phyloP scores from a whole-genome alignment of 2,113 vertebrate genomes.

The Bucco capensis region DNA sequence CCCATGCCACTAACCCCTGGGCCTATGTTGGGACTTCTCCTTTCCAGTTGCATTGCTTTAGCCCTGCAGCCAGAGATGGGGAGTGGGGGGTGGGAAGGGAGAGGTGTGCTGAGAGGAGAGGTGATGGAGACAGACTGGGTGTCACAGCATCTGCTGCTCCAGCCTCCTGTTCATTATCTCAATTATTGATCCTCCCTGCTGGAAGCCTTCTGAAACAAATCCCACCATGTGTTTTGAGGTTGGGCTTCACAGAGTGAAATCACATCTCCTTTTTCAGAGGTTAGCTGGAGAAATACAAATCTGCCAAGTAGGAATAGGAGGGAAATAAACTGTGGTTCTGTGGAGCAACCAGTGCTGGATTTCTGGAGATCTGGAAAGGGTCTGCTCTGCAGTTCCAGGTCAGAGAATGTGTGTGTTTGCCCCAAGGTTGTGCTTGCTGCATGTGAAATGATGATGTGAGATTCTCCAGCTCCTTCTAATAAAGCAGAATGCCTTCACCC shows the following conservation, averaged over 20 bases:
- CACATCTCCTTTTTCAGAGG: slow-evolving; percentile 1
- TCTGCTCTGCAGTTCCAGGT: slow-evolving; percentile 34
- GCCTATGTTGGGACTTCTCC: background rate
- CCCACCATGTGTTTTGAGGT: slow-evolving; percentile 59
- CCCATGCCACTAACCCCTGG: no score
- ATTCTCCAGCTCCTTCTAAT: background rate
- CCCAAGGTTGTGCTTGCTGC: background rate
- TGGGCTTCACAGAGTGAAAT: slow-evolving; percentile 29
- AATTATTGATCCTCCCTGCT: slow-evolving; percentile 50
- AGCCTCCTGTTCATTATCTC: slow-evolving; percentile 21
- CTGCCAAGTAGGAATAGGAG: slow-evolving; percentile 32
- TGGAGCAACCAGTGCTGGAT: slow-evolving; percentile 49
- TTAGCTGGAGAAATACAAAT: slow-evolving; percentile 47
- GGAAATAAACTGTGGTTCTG: slow-evolving; percentile 34
- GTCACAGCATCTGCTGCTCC: background rate
- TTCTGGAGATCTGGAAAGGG: slow-evolving; percentile 35
- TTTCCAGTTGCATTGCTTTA: background rate
- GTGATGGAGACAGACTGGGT: slow-evolving; percentile 6
- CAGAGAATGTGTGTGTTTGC: background rate
- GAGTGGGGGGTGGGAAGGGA: background rate
- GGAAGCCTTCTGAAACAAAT: slow-evolving; percentile 56
- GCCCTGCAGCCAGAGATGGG: fast-evolving
- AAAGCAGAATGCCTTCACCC: background rate
- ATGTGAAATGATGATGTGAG: slow-evolving; percentile 33
- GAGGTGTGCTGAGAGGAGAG: background rate